Evolutionary conservation across 2,797 vertebrate genomes (phyloP).

Genomic region (Clarias laeviceps): DNA sequence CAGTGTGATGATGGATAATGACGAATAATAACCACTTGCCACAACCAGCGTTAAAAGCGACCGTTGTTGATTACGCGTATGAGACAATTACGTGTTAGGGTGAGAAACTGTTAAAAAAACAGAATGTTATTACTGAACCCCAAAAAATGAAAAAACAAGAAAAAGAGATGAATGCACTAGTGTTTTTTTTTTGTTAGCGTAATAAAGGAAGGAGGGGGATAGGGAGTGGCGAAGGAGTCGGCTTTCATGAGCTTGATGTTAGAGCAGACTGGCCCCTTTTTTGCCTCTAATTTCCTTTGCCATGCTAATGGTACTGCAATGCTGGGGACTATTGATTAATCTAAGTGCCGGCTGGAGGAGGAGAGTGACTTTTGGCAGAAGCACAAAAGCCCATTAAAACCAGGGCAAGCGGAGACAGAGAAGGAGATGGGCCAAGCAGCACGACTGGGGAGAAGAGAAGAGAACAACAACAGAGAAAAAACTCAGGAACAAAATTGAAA

Average conservation of each 20-base stretch:
- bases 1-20: slow-evolving; percentile 55
- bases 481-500: slow-evolving; percentile 24
- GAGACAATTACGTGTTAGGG: slow-evolving; percentile 37
- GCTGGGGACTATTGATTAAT: slow-evolving; percentile 71
- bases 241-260: slow-evolving; percentile 57
- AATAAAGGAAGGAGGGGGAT: slow-evolving; percentile 14
- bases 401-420: slow-evolving; percentile 40
- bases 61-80: slow-evolving; percentile 38
- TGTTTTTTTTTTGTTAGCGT: slow-evolving; percentile 25
- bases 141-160: neutral
- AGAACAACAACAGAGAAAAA: slow-evolving; percentile 49
- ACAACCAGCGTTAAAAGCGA: slow-evolving; percentile 39
- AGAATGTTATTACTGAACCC: neutral
- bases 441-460: slow-evolving; percentile 50
- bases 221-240: slow-evolving; percentile 26
- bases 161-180: slow-evolving; percentile 11
- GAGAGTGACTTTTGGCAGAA: slow-evolving; percentile 74
- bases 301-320: slow-evolving; percentile 62
- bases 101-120: slow-evolving; percentile 23
- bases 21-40: slow-evolving; percentile 47
- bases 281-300: slow-evolving; percentile 57
- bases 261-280: slow-evolving; percentile 52
- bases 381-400: slow-evolving; percentile 68
- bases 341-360: slow-evolving; percentile 69
- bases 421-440: slow-evolving; percentile 46